phyloP scores from a whole-genome alignment of 2,797 vertebrate genomes.

The Lacerta agilis region DNA sequence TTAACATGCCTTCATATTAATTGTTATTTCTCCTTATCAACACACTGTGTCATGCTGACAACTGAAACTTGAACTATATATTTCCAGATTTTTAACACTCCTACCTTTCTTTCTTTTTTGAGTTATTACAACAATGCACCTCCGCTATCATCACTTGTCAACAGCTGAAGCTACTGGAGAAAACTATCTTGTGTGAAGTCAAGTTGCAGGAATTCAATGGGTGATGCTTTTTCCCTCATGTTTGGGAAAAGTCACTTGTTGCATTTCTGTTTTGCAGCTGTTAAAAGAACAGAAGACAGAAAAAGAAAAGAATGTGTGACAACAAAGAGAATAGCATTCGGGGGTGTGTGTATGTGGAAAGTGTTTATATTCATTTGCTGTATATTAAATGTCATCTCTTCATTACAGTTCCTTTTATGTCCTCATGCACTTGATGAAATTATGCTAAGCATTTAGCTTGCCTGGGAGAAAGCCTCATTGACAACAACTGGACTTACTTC shows the following conservation, averaged over 20 bases:
- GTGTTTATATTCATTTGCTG: neutral
- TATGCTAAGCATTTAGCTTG: conserved; percentile 15
- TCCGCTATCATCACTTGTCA: neutral
- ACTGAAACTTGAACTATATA: neutral
- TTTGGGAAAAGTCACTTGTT: neutral
- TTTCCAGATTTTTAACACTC: neutral
- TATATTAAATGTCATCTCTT: conserved; percentile 7
- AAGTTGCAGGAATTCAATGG: neutral
- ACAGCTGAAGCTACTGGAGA: neutral
- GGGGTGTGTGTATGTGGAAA: neutral
- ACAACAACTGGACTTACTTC: no score
- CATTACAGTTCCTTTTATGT: neutral
- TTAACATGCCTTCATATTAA: neutral
- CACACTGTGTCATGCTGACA: neutral
- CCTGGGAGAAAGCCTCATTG: no score
- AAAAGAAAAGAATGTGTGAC: neutral
- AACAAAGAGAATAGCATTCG: neutral
- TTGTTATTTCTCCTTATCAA: conserved; percentile 7
- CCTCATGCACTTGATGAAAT: conserved; percentile 37
- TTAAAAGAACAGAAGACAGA: neutral
- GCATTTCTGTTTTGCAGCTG: neutral
- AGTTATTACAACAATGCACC: neutral
- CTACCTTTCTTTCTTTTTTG: neutral
- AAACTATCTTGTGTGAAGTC: neutral
- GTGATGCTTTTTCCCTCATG: neutral